phyloP scores from a whole-genome alignment of 2,888 invertebrate genomes.

The Saturnia japonica region DNA sequence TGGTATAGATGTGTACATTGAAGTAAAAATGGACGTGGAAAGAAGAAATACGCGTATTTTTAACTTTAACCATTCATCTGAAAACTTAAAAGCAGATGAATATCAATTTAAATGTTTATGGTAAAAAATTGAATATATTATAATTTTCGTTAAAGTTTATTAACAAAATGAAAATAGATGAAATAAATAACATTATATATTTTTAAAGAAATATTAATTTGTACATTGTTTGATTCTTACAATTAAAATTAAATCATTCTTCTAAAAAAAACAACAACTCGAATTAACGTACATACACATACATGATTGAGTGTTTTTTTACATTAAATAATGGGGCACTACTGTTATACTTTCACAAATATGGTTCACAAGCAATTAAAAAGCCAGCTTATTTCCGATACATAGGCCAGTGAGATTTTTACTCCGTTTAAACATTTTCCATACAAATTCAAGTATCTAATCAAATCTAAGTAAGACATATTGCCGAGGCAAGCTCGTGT shows the following conservation, averaged over 20 bases:
- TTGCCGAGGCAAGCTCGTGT: background rate
- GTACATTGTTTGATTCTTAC: conserved; percentile 75
- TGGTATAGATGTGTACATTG: no score
- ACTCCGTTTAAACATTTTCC: background rate
- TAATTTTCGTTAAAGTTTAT: conserved; percentile 70
- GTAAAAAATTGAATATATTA: conserved; percentile 27
- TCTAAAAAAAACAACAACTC: conserved; percentile 70
- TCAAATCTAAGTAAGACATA: background rate
- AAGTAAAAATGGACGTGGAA: no score
- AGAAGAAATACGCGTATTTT: no score
- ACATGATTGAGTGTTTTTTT: conserved; percentile 21
- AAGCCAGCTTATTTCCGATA: background rate
- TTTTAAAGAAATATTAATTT: conserved; percentile 77
- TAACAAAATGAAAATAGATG: conserved; percentile 75
- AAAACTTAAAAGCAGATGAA: background rate
- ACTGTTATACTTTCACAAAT: conserved; percentile 40
- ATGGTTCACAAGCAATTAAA: background rate
- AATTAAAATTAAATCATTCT: conserved; percentile 59
- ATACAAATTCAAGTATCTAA: background rate
- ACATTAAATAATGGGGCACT: conserved; percentile 16
- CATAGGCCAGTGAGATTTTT: background rate
- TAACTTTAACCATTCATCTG: background rate
- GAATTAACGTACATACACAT: conserved; percentile 42
- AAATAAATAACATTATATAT: conserved; percentile 80
- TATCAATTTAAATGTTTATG: background rate